Conservation (phyloP, 1,140 invertebrate genomes). For the Trachymyrmex cornetzi region DNA sequence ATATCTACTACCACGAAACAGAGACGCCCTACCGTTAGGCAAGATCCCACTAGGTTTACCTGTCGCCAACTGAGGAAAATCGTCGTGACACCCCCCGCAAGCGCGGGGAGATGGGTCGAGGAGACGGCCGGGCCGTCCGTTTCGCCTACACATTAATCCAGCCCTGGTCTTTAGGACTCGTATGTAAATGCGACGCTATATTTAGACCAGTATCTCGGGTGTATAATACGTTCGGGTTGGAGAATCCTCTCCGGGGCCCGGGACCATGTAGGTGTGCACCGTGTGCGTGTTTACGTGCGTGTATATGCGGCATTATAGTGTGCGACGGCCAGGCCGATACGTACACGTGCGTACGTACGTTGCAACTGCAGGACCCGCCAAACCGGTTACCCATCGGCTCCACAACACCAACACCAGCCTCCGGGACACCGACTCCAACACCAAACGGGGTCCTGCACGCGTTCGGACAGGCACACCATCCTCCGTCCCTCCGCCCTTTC, state of each 20-base stretch:
- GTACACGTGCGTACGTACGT: conserved; percentile 77
- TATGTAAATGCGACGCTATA: conserved; percentile 86
- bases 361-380: conserved; percentile 85
- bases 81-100: conserved; percentile 20
- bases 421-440: conserved; percentile 81
- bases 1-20: conserved; percentile 18
- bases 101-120: conserved; percentile 1
- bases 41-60: conserved; percentile 62
- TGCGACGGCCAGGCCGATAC: conserved; percentile 73
- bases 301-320: conserved; percentile 58
- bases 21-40: conserved; percentile 40
- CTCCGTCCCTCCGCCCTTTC: conserved; percentile 45
- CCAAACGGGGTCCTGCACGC: conserved; percentile 74
- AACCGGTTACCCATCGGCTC: conserved; percentile 85
- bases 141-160: conserved; percentile 85
- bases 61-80: conserved; percentile 68
- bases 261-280: conserved; percentile 50
- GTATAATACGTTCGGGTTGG: conserved; percentile 81
- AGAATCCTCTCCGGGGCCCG: conserved; percentile 68
- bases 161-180: conserved; percentile 84
- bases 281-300: conserved; percentile 55
- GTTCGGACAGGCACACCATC: conserved; percentile 74
- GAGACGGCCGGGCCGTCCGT: conserved; percentile 66
- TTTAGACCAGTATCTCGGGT: conserved; percentile 85
- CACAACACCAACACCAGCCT: conserved; percentile 79